Evolutionary conservation across 2,888 invertebrate genomes (phyloP), one percentile per base, ranked within the genome.

Genomic region (Oscheius sp.): DNA sequence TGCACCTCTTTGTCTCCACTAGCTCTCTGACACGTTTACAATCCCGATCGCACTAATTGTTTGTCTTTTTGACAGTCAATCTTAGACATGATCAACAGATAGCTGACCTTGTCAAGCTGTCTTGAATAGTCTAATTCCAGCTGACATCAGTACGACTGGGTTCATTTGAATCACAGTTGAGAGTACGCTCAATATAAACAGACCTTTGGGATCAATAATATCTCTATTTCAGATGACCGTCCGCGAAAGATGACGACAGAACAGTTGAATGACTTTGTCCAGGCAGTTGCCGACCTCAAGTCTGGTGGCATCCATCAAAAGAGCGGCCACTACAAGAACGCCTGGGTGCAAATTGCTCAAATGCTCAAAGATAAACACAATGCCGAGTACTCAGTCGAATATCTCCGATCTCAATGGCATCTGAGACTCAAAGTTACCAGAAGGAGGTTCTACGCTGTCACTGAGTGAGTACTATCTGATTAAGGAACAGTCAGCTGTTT

Each of bases 391-490:
- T 70, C 70, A 5, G 59, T 70, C 11, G 70, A 70, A 58, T 59
- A 70, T 58, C 70, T 70, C n/a, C 58, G 70, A 10, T 57, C 70
- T 13, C 70, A 70, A 48, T 70, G 70, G 70, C 70, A 70, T 58
- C 58, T 70, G 2, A 57, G 70, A 13, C 58, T 70, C 2, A 70
- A 70, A 29, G 70, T 70, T 4, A 70, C 70, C 11, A 42, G 70
- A 11, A 42, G 70, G 48, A 42, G 59, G 47, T 70, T 70, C 48
- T 70, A 70, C 58, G 70, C 70, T 32, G 70, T 70, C 9, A 70
- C 59, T 32, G 70, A 70, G 70, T 70, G 29, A 48, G 70, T 59
- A 32, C n/a, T 13, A 5, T 48, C 37, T 32, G 35, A 42, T 21
- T 3, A 7, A 42, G 42, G 7, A 7, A 42, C 42, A 42, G 7